Conservation (phyloP, 2,888 invertebrate species). For the Papilio elwesi region DNA sequence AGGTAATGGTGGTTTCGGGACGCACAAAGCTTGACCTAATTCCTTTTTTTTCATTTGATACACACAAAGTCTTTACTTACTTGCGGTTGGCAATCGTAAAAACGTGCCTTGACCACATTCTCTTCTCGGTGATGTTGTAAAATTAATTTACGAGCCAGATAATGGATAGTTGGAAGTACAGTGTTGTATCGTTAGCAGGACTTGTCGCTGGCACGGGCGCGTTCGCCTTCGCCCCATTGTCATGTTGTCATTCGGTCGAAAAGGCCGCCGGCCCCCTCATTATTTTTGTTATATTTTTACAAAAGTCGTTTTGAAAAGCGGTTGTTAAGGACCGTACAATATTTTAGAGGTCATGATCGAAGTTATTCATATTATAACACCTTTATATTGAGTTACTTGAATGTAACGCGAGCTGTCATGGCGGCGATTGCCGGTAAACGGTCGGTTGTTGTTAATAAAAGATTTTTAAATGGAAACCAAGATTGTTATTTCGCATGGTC, state of each 20-base stretch:
- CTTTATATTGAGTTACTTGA: slow-evolving; percentile 10
- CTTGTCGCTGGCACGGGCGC: slow-evolving; percentile 53
- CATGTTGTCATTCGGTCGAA: slow-evolving; percentile 67
- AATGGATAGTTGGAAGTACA: slow-evolving; percentile 56
- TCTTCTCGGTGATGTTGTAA: slow-evolving; percentile 59
- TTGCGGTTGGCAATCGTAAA: slow-evolving; percentile 58
- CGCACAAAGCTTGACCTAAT: slow-evolving; percentile 31
- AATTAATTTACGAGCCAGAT: slow-evolving; percentile 65
- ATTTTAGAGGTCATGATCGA: slow-evolving; percentile 36
- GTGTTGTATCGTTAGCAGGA: slow-evolving; percentile 58
- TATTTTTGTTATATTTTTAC: slow-evolving; percentile 48
- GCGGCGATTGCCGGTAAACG: background rate
- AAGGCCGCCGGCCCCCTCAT: slow-evolving; percentile 62
- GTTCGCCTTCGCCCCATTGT: slow-evolving; percentile 61
- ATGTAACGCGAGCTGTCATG: slow-evolving; percentile 18
- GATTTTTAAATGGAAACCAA: too few species aligned
- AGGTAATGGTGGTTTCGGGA: slow-evolving; percentile 5
- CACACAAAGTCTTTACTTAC: slow-evolving; percentile 33
- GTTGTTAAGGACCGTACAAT: slow-evolving; percentile 45
- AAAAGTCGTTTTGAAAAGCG: slow-evolving; percentile 50
- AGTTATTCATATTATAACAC: slow-evolving; percentile 13
- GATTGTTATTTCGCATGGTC: too few species aligned
- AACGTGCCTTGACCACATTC: slow-evolving; percentile 60
- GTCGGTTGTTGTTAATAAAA: background rate
- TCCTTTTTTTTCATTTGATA: slow-evolving; percentile 21